Evolutionary conservation across 2,888 invertebrate genomes (phyloP).

Genomic region (Aleiodes leptofemur): DNA sequence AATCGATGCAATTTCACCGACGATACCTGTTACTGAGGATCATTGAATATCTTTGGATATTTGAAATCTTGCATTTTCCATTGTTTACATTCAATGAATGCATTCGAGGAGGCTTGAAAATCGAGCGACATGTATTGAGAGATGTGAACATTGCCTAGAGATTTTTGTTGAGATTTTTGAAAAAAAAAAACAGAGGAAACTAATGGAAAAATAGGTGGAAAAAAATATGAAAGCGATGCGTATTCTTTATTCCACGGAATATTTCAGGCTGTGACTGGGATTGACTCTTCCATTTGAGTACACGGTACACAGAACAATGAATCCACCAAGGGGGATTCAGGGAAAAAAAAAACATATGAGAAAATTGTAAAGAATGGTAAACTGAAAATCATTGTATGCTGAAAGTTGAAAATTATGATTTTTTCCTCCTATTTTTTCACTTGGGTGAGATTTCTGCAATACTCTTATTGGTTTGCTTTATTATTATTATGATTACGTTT

Average conservation of each 20-base stretch:
- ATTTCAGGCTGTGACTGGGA: slow-evolving; percentile 20
- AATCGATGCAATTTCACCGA: not conserved
- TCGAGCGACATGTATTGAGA: no score
- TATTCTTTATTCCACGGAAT: slow-evolving; percentile 23
- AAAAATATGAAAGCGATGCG: slow-evolving; percentile 16
- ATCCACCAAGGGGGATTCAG: not conserved
- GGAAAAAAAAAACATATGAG: slow-evolving; percentile 19
- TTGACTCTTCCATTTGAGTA: slow-evolving; percentile 10
- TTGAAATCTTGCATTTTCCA: no score
- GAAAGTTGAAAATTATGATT: not conserved
- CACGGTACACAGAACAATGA: slow-evolving; percentile 23
- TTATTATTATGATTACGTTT: not conserved
- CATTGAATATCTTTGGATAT: no score
- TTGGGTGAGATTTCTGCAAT: not conserved
- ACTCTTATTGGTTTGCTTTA: not conserved
- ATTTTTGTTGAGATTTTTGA: slow-evolving; percentile 41
- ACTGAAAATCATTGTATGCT: slow-evolving; percentile 53
- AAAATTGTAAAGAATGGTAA: slow-evolving; percentile 36
- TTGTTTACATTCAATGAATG: no score
- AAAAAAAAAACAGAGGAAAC: not conserved
- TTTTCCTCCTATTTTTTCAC: not conserved
- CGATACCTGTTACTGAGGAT: not conserved
- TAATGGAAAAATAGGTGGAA: slow-evolving; percentile 10
- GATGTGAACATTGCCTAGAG: no score
- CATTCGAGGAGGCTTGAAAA: no score